phyloP scores from a whole-genome alignment of 2,888 invertebrate genomes.

The Drosophila cognata region DNA sequence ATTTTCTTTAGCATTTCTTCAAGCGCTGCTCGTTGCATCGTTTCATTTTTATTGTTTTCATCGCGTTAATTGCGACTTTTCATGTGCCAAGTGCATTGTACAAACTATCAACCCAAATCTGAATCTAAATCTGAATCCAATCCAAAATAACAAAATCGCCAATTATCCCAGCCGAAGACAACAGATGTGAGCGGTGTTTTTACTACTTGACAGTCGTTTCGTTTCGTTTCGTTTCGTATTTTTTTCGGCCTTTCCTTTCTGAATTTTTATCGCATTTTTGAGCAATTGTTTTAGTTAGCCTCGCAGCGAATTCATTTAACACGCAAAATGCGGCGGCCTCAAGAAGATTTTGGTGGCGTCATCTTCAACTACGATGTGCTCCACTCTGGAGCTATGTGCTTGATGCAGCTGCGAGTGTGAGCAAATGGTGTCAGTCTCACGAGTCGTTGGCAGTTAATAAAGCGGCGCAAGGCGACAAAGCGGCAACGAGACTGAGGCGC shows the following conservation, averaged over 20 bases:
- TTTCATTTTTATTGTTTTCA: conserved; percentile 38
- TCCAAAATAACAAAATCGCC: conserved; percentile 23
- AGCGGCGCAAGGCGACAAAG: conserved; percentile 46
- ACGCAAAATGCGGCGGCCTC: conserved; percentile 49
- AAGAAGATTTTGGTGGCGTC: conserved; percentile 51
- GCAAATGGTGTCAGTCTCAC: conserved; percentile 71
- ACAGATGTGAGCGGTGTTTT: conserved; percentile 40
- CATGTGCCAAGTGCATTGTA: conserved; percentile 70
- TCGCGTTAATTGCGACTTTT: conserved; percentile 72
- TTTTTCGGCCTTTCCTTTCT: conserved; percentile 1
- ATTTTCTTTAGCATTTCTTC: conserved; percentile 37
- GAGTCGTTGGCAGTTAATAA: conserved; percentile 58
- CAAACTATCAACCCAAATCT: conserved; percentile 48
- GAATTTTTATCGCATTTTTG: conserved; percentile 23
- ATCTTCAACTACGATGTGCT: conserved; percentile 38
- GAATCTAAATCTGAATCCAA: conserved; percentile 19
- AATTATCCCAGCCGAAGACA: conserved; percentile 14
- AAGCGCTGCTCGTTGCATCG: conserved; percentile 27
- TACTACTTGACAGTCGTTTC: conserved; percentile 28
- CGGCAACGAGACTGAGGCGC: conserved; percentile 35
- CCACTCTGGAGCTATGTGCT: conserved; percentile 21
- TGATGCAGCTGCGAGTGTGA: conserved; percentile 34
- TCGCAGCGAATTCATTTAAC: conserved; percentile 59
- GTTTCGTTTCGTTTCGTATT: conserved; percentile 1
- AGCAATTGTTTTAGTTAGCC: conserved; percentile 68